Evolutionary conservation across 2,888 invertebrate genomes (phyloP).

Genomic region (Coelogynopora nodosa): DNA sequence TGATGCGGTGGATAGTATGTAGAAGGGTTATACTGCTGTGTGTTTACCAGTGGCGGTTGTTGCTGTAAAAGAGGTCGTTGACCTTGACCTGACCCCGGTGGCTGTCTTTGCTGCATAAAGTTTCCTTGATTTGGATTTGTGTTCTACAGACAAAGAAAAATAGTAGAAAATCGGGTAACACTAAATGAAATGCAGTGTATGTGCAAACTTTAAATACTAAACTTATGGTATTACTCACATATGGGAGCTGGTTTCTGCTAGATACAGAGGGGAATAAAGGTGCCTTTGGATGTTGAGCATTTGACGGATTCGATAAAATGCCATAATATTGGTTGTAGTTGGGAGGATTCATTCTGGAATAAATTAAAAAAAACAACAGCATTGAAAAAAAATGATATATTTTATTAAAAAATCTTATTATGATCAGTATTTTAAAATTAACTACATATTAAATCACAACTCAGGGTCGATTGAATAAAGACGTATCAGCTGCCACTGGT

Average conservation of each 20-base stretch:
- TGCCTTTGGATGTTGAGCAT: not conserved
- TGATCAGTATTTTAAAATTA: too few species aligned
- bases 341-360: not conserved
- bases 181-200: too few species aligned
- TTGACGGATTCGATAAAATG: not conserved
- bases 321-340: not conserved
- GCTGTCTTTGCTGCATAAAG: not conserved
- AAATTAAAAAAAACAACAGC: not conserved
- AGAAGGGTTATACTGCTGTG: not conserved
- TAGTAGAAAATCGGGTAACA: too few species aligned
- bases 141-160: not conserved
- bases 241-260: not conserved
- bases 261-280: not conserved
- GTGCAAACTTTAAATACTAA: not conserved
- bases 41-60: not conserved
- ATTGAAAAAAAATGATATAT: too few species aligned
- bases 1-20: not conserved
- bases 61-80: not conserved
- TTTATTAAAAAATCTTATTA: too few species aligned
- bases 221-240: not conserved
- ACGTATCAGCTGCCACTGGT: too few species aligned
- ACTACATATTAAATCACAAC: too few species aligned
- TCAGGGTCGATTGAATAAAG: too few species aligned
- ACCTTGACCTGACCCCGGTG: not conserved
- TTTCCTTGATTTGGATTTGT: not conserved